phyloP scores from a whole-genome alignment of 2,888 invertebrate genomes.

The Drosophila diplacantha region DNA sequence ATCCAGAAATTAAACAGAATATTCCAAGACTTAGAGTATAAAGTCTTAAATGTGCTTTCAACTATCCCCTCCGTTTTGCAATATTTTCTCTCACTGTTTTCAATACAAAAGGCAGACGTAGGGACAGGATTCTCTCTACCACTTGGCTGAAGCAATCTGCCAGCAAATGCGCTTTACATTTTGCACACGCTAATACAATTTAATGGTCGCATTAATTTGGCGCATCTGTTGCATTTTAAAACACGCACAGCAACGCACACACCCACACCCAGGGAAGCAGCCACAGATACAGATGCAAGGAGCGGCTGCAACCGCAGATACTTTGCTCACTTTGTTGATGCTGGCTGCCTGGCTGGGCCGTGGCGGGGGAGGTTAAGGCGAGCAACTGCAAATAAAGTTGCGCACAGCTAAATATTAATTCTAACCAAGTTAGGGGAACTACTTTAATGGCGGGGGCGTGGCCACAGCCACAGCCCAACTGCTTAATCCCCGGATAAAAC shows the following conservation, averaged over 20 bases:
- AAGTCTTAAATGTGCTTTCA: rapidly evolving
- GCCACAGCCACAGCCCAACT: slow-evolving; percentile 21
- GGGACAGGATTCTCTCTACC: slow-evolving; percentile 36
- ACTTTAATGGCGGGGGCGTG: slow-evolving; percentile 51
- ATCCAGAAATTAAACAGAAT: slow-evolving; percentile 1
- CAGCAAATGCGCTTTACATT: slow-evolving; percentile 61
- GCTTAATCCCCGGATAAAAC: slow-evolving; percentile 27
- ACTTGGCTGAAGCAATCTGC: slow-evolving; percentile 29
- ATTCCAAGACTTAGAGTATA: neutral
- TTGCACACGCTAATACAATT: slow-evolving; percentile 69
- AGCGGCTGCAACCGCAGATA: slow-evolving; percentile 48
- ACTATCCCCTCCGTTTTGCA: rapidly evolving
- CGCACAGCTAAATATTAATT: slow-evolving; percentile 70
- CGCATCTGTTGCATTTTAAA: slow-evolving; percentile 73
- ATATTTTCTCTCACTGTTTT: neutral
- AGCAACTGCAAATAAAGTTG: slow-evolving; percentile 62
- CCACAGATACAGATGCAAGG: slow-evolving; percentile 17
- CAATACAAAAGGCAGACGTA: slow-evolving; percentile 15
- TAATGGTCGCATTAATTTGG: slow-evolving; percentile 72
- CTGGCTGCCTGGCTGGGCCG: neutral
- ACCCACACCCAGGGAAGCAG: neutral
- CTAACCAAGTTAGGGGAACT: slow-evolving; percentile 36
- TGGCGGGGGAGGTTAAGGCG: slow-evolving; percentile 38
- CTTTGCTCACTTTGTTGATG: slow-evolving; percentile 40
- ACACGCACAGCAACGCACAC: slow-evolving; percentile 39